Evolutionary conservation across 30 jellyfish, hydroid and myxozoan genomes (phyloP), one percentile per base, ranked within the genome.

Genomic region (Aurelia sp.): DNA sequence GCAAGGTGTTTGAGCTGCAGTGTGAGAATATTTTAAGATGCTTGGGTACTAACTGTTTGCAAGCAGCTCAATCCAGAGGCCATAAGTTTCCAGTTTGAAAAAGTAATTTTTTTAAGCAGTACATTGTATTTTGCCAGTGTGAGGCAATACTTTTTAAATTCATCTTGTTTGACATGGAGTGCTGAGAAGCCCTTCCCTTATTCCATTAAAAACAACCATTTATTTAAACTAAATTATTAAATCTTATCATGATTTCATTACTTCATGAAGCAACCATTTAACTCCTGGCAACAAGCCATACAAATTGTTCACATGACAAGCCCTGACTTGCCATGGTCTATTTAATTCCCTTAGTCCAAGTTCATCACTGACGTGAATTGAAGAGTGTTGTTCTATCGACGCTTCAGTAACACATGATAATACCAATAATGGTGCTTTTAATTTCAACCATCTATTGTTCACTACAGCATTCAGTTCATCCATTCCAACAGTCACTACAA

Each of bases 241-340:
- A 44, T 9, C 9, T 7, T 69, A 4, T 48, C 61, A 87, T 63
- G 89, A 61, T 16, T 76, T 67, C 95, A 84, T 80, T 12, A 94
- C 91, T 78, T 94, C 96, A 15, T 85, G 63, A 15, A 76, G 55
- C 20, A 94, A 81, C 99, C 99, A 94, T 27, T 67, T 31, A 35
- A 84, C 78, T 44, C 99, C 99, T 5, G 99, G 99, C 5, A 94
- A 63, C 48, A 94, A 70, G 4, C 99, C 99, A 81, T 76, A 88
- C 76, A 94, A 75, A 30, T 96, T 74, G 55, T 71, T 78, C 22
- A 86, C 96, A 58, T 88, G 95, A 62, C 97, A 94, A 30, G 91
- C 65, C 15, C 97, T 78, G 33, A 94, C 99, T 63, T 94, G 99
- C 99, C 99, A 94, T 27, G 92, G 96, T 59, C 99, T 44, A 11